Evolutionary conservation across 2,113 vertebrate species (phyloP).

Genomic region (Ranitomeya imitator): DNA sequence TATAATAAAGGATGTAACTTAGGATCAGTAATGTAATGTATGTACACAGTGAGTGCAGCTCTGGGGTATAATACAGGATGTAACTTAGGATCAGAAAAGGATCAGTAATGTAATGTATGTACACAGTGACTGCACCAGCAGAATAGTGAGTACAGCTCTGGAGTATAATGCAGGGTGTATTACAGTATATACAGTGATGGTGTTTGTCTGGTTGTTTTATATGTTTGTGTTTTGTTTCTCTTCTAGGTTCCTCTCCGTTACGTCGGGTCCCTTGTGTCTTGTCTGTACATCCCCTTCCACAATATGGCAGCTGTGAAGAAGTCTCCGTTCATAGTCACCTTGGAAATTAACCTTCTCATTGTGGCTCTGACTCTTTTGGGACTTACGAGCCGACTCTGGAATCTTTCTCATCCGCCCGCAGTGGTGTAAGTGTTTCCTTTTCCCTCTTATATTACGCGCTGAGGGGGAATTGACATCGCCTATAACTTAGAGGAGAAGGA

Average conservation of each 20-base stretch:
- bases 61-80: neutral
- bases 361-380: slow-evolving; percentile 73
- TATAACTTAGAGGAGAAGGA: no score
- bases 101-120: no score
- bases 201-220: neutral
- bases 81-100: neutral
- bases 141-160: no score
- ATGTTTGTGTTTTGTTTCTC: neutral
- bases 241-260: fast-evolving
- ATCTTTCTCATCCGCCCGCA: slow-evolving; percentile 79
- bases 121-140: no score
- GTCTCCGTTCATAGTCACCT: slow-evolving; percentile 76
- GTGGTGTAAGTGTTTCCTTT: slow-evolving; percentile 83
- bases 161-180: no score
- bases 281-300: neutral
- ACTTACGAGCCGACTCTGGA: slow-evolving; percentile 78
- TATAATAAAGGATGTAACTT: neutral
- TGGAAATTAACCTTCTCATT: slow-evolving; percentile 79
- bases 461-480: neutral
- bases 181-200: no score
- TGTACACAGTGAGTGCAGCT: neutral
- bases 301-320: slow-evolving; percentile 73
- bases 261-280: neutral
- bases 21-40: neutral
- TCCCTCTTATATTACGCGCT: neutral